These are phyloP conservation scores for Hymenopus coronatus DNA, from an alignment of 2,888 invertebrate species.

Conservation along the genomic window DNA sequence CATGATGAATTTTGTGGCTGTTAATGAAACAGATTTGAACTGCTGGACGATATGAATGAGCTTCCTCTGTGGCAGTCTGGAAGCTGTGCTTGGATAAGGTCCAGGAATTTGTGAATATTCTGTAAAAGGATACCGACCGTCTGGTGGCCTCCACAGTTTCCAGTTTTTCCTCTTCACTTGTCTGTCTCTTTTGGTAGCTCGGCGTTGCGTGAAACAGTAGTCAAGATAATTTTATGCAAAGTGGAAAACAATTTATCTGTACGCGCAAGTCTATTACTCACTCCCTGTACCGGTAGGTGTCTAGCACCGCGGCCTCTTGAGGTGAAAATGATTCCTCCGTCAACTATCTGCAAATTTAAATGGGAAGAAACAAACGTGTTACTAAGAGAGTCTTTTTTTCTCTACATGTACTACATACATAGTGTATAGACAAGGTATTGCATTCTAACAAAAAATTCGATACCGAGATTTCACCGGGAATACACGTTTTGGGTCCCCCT, in stretches of 20 bases:
- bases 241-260: neutral
- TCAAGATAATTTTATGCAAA: neutral
- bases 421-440: no score
- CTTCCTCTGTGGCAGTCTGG: neutral
- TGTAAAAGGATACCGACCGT: conserved; percentile 7
- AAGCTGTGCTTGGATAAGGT: conserved; percentile 13
- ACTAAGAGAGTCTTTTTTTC: neutral
- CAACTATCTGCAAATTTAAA: neutral
- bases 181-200: neutral
- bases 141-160: neutral
- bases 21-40: neutral
- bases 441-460: no score
- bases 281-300: neutral
- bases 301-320: neutral
- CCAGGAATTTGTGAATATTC: neutral
- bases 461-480: no score
- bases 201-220: neutral
- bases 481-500: no score
- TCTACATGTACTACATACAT: neutral
- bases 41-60: neutral
- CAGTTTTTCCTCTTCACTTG: neutral
- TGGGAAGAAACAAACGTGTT: neutral
- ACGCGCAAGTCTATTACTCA: neutral
- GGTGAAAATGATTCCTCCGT: neutral
- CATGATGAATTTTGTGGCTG: neutral